phyloP scores from a whole-genome alignment of 2,797 vertebrate genomes.

The Lutjanus campechanus region DNA sequence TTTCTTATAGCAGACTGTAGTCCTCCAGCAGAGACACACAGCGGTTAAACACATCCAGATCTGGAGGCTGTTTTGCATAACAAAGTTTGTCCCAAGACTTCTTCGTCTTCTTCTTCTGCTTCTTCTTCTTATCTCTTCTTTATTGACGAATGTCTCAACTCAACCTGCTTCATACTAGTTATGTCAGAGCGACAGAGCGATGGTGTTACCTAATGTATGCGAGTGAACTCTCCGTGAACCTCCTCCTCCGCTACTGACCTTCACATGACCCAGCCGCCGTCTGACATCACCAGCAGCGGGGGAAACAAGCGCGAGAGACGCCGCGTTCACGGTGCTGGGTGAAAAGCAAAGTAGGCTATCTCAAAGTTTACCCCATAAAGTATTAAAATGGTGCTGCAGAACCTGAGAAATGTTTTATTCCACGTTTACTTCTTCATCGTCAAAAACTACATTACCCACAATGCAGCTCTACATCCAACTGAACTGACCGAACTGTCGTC shows the following conservation, averaged over 20 bases:
- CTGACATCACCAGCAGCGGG: constrained; percentile 89
- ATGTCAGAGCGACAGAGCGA: constrained; percentile 90
- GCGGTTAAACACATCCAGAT: constrained; percentile 29
- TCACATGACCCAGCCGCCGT: constrained; percentile 92
- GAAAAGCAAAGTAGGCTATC: background rate
- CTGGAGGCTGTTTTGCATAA: constrained; percentile 61
- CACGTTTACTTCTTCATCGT: background rate
- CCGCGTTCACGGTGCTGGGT: background rate
- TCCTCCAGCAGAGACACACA: background rate
- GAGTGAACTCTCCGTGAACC: constrained; percentile 97
- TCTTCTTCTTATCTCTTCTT: constrained; percentile 86
- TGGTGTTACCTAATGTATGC: constrained; percentile 97
- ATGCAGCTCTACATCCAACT: background rate
- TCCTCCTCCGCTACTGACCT: constrained; percentile 91
- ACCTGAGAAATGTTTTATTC: background rate
- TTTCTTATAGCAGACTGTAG: constrained; percentile 8
- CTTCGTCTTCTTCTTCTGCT: constrained; percentile 82
- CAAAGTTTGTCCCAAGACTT: constrained; percentile 66
- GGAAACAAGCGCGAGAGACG: constrained; percentile 14
- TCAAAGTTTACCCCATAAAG: background rate
- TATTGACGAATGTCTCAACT: constrained; percentile 88
- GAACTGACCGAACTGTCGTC: background rate
- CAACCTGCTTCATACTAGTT: constrained; percentile 93
- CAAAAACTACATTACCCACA: background rate
- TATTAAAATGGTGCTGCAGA: background rate